These are phyloP conservation scores for Tethya wilhelma DNA, from an alignment of 37 sponge, comb jelly and placozoan species.

Conservation along the genomic window DNA sequence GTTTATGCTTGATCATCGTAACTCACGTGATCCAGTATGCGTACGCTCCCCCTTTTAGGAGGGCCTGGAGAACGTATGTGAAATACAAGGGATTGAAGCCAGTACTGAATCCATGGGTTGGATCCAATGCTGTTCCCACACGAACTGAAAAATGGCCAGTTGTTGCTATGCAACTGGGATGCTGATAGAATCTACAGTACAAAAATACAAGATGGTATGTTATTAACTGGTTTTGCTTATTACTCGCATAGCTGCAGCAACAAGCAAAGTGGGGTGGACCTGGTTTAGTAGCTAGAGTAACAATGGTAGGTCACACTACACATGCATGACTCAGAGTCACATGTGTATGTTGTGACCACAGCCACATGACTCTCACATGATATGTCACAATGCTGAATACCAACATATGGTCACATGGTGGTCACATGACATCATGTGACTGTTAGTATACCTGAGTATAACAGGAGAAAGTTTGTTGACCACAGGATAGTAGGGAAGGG, in stretches of 20 bases:
- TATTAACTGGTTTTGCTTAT: neutral
- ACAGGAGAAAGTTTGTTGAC: too few relatives aligned
- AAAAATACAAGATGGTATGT: neutral
- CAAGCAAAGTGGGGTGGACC: too few relatives aligned
- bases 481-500: constrained; percentile 19
- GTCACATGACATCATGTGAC: too few relatives aligned
- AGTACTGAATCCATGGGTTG: constrained; percentile 4
- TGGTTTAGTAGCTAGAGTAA: too few relatives aligned
- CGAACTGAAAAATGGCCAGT: constrained; percentile 36
- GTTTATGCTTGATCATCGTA: neutral
- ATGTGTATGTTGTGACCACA: too few relatives aligned
- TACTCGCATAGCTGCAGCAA: too few relatives aligned
- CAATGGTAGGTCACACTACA: too few relatives aligned
- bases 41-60: neutral
- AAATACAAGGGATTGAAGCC: neutral
- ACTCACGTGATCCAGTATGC: constrained; percentile 19
- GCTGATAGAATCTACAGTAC: constrained; percentile 16
- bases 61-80: neutral
- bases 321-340: too few relatives aligned
- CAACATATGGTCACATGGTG: neutral
- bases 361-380: too few relatives aligned
- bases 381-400: neutral
- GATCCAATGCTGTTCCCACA: constrained; percentile 52
- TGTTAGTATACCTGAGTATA: too few relatives aligned
- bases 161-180: constrained; percentile 33